Percentiles rank a stretch among this genome's conserved stretches.
phyloP scores from a whole-genome alignment of 2,888 invertebrate species.

The Cephus rjabovi region DNA sequence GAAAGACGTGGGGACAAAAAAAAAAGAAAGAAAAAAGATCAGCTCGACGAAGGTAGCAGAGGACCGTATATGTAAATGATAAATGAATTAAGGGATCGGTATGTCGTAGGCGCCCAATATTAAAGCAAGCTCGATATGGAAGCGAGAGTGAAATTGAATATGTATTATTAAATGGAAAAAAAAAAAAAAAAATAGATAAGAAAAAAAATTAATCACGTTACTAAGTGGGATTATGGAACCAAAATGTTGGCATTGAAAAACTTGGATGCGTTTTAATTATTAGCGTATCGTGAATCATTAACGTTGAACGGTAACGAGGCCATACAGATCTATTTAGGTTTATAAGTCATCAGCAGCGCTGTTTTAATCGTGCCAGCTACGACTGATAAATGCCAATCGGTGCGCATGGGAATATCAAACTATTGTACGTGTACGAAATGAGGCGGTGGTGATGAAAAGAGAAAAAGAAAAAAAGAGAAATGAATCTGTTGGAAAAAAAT shows the following conservation, averaged over 20 bases:
- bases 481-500: no score
- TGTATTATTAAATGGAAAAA: conserved; percentile 19
- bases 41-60: conserved; percentile 14
- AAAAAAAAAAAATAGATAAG: conserved; percentile 22
- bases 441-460: no score
- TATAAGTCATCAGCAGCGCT: conserved; percentile 29
- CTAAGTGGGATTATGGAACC: conserved; percentile 37
- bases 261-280: conserved; percentile 25
- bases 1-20: no score
- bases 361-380: background rate
- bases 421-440: no score
- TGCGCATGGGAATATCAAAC: no score
- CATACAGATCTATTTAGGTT: conserved; percentile 46
- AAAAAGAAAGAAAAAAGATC: no score
- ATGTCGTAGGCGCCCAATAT: no score
- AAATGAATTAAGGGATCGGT: background rate
- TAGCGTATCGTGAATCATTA: conserved; percentile 39
- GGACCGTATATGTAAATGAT: background rate
- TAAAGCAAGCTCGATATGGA: no score
- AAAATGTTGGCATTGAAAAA: conserved; percentile 31
- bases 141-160: conserved; percentile 25
- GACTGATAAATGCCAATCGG: background rate
- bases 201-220: conserved; percentile 31
- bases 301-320: conserved; percentile 41
- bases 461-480: no score